These are phyloP conservation scores for Nerophis lumbriciformis DNA, from an alignment of 2,113 vertebrate genomes.

Conservation along the genomic window DNA sequence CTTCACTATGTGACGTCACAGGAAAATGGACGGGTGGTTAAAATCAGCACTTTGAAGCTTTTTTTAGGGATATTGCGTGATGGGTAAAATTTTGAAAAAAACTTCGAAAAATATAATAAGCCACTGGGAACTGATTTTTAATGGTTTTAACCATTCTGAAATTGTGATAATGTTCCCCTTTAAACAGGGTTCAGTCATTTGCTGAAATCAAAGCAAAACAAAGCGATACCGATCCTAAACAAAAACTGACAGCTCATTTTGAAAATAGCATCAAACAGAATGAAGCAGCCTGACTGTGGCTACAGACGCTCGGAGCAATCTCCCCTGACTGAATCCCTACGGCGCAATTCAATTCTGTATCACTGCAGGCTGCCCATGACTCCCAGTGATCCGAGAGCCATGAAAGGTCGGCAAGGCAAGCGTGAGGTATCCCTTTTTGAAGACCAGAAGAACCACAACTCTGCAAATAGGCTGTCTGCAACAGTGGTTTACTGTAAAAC, in stretches of 20 bases:
- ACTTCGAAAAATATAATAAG: too few relatives aligned
- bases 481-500: neutral
- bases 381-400: constrained; percentile 45
- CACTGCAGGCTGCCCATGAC: constrained; percentile 47
- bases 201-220: constrained; percentile 20
- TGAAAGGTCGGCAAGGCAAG: constrained; percentile 38
- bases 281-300: constrained; percentile 33
- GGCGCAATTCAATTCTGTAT: constrained; percentile 61
- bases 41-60: too few relatives aligned
- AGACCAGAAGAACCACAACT: constrained; percentile 18
- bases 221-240: constrained; percentile 26
- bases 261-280: constrained; percentile 16
- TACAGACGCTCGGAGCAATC: constrained; percentile 43
- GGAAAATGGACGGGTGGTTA: too few relatives aligned
- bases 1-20: too few relatives aligned
- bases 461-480: neutral
- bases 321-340: constrained; percentile 49
- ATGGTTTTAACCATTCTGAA: too few relatives aligned
- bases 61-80: too few relatives aligned
- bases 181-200: neutral
- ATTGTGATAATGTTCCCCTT: too few relatives aligned
- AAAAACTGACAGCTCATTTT: neutral
- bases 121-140: too few relatives aligned
- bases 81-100: too few relatives aligned
- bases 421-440: constrained; percentile 14